Evolutionary conservation across 1,140 invertebrate species (phyloP).

Genomic region (Caenorhabditis briggsae): DNA sequence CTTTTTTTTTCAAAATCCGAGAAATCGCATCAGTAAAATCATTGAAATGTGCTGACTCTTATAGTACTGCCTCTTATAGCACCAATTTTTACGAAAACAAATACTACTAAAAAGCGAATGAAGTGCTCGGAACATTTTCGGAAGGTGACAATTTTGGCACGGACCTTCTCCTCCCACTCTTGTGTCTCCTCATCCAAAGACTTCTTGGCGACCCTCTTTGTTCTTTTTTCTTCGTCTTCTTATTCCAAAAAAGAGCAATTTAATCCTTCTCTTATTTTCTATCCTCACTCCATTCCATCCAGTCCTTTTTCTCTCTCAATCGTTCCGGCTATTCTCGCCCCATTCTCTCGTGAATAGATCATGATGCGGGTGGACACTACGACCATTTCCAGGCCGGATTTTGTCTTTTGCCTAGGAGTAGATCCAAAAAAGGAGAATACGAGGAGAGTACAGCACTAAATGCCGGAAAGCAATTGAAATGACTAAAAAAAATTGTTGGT

Average conservation of each 20-base stretch:
- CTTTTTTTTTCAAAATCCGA: no score
- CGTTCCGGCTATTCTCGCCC: neutral
- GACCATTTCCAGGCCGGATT: constrained; percentile 54
- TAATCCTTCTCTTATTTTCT: constrained; percentile 28
- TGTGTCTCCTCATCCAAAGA: neutral
- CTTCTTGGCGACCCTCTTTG: neutral
- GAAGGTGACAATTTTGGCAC: constrained; percentile 44
- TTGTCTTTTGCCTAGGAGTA: neutral
- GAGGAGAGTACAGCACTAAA: constrained; percentile 29
- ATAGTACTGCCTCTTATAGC: no score
- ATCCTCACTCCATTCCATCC: neutral
- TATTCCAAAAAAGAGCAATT: constrained; percentile 36
- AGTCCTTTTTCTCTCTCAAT: neutral
- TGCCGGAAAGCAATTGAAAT: constrained; percentile 55
- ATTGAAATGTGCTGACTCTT: no score
- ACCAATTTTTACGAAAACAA: neutral
- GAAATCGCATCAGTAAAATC: no score
- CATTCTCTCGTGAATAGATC: constrained; percentile 53
- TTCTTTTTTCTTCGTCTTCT: neutral
- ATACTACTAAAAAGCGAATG: neutral
- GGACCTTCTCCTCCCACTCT: neutral
- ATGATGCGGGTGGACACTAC: constrained; percentile 55
- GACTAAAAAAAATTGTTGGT: constrained; percentile 42
- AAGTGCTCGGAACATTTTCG: constrained; percentile 35
- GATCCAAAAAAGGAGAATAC: neutral